Percentiles rank a stretch among this genome's conserved stretches.
Evolutionary conservation across 2,113 vertebrate species (phyloP).

Genomic region (Colinus virginianus): DNA sequence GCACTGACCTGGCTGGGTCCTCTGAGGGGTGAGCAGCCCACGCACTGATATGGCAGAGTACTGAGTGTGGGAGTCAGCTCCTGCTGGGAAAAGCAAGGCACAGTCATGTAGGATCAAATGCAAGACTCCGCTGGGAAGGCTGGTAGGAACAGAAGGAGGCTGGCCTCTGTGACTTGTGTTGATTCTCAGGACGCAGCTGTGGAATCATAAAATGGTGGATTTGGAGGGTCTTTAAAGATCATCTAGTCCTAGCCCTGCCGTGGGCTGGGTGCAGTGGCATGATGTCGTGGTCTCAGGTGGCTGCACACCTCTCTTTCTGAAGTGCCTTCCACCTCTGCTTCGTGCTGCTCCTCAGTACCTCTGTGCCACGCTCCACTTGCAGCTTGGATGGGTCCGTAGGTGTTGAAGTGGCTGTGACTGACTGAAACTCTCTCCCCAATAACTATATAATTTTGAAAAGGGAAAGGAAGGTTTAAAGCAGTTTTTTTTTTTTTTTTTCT

Average conservation of each 20-base stretch:
- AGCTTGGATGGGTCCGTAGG: background rate
- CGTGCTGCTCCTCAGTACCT: background rate
- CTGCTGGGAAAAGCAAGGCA: background rate
- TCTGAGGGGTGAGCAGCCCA: fast-evolving
- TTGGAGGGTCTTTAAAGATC: too few relatives aligned
- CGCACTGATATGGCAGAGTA: background rate
- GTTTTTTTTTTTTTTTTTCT: background rate
- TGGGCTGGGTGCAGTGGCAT: too few relatives aligned
- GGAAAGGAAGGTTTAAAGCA: background rate
- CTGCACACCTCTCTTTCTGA: background rate
- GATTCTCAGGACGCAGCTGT: too few relatives aligned
- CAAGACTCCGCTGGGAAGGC: fast-evolving
- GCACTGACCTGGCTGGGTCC: background rate
- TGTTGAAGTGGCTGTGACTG: fast-evolving
- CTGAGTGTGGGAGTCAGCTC: background rate
- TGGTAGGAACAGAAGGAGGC: background rate
- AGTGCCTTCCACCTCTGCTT: background rate
- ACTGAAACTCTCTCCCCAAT: background rate
- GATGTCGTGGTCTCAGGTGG: fast-evolving
- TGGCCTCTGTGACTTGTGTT: background rate
- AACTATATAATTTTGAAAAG: background rate
- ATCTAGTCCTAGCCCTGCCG: too few relatives aligned
- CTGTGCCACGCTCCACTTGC: background rate
- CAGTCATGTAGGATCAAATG: background rate
- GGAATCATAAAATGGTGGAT: too few relatives aligned